A percentile compares a stretch with the other conserved stretches of the same genome.
Conservation (phyloP, 2,797 vertebrate genomes). For the Choloepus didactylus region DNA sequence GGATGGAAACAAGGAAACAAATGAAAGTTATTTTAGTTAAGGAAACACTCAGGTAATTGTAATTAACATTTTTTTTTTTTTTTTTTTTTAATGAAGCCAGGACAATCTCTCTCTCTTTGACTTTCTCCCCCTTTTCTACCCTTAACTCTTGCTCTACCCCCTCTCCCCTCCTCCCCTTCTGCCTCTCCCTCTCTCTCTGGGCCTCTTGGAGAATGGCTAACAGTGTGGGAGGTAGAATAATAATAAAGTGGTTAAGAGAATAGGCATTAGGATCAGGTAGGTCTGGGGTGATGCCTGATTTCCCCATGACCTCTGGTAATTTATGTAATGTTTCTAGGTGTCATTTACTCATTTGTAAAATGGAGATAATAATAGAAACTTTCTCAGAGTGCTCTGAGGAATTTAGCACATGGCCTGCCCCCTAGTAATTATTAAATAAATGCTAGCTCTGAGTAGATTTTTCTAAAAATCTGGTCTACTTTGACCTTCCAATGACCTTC, state of each 20-base stretch:
- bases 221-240: not conserved
- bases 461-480: not conserved
- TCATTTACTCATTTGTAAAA: not conserved
- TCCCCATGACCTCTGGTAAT: not conserved
- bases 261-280: not conserved
- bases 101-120: not conserved
- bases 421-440: not conserved
- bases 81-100: not conserved
- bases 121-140: not conserved
- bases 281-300: not conserved
- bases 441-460: not conserved
- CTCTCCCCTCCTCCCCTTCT: not conserved
- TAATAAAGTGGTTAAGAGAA: not conserved
- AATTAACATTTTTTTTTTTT: not conserved
- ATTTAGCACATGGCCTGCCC: not conserved
- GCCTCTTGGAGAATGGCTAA: not conserved
- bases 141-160: not conserved
- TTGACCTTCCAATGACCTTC: not conserved
- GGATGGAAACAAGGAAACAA: not conserved
- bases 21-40: not conserved
- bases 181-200: not conserved
- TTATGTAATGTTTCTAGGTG: not conserved
- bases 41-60: not conserved
- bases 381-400: not conserved
- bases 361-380: not conserved